phyloP scores from a whole-genome alignment of 2,797 vertebrate genomes.

The Epinephelus awoara region DNA sequence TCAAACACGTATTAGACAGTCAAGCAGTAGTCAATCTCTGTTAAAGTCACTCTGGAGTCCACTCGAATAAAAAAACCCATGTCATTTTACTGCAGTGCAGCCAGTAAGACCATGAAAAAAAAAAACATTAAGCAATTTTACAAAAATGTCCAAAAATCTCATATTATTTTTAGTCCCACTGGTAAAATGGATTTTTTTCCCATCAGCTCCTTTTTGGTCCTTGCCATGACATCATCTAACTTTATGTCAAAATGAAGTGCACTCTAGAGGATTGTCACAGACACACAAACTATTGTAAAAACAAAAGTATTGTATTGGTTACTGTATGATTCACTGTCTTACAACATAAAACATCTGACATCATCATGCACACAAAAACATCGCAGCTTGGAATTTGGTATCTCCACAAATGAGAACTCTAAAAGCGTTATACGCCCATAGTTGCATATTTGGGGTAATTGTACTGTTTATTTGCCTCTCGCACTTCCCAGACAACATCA shows the following conservation, averaged over 20 bases:
- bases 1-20: neutral
- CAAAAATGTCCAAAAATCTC: neutral
- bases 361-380: constrained; percentile 37
- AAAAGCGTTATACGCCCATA: constrained; percentile 1
- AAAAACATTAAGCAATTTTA: constrained; percentile 11
- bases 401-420: constrained; percentile 29
- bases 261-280: constrained; percentile 12
- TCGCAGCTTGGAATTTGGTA: constrained; percentile 40
- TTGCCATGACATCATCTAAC: constrained; percentile 4
- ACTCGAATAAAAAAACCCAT: constrained; percentile 7
- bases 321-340: constrained; percentile 33
- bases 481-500: constrained; percentile 32
- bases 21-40: neutral
- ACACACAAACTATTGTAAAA: constrained; percentile 7
- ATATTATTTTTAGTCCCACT: constrained; percentile 14
- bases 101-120: constrained; percentile 5
- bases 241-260: neutral
- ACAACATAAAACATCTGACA: constrained; percentile 39
- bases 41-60: constrained; percentile 18
- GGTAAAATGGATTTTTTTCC: constrained; percentile 15
- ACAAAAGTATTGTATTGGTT: constrained; percentile 10
- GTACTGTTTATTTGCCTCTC: constrained; percentile 44
- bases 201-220: constrained; percentile 26
- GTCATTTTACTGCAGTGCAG: neutral
- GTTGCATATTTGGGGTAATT: constrained; percentile 46